Conservation (phyloP, 2,888 invertebrate species). For the Chaetogeoica ovagalla region DNA sequence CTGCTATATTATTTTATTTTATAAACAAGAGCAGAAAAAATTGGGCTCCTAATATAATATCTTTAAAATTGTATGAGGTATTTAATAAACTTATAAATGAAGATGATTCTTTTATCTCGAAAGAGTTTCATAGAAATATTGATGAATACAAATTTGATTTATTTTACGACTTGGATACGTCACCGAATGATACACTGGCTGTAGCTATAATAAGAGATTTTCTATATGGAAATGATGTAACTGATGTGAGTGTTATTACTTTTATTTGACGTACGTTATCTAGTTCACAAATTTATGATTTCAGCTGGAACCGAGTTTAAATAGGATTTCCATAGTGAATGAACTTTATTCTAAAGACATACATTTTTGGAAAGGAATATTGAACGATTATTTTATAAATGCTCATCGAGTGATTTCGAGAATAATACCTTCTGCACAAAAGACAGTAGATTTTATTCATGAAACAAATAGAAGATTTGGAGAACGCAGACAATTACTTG, state of each 20-base stretch:
- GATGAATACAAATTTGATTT: constrained; percentile 72
- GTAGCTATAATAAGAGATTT: constrained; percentile 80
- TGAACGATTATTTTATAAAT: constrained; percentile 71
- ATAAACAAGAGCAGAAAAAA: constrained; percentile 72
- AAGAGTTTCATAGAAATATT: constrained; percentile 72
- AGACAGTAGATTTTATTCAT: constrained; percentile 69
- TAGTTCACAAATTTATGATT: constrained; percentile 14
- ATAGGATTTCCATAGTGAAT: constrained; percentile 68
- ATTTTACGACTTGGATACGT: constrained; percentile 72
- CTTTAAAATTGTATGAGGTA: constrained; percentile 35
- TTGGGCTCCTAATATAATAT: constrained; percentile 62
- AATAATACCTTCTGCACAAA: constrained; percentile 68
- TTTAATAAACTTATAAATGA: constrained; percentile 22
- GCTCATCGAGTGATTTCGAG: constrained; percentile 66
- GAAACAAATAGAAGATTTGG: constrained; percentile 74
- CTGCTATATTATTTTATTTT: constrained; percentile 71
- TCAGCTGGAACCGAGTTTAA: constrained; percentile 71
- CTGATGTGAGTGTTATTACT: constrained; percentile 67
- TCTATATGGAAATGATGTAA: constrained; percentile 74
- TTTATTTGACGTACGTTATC: background rate
- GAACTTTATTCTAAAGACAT: constrained; percentile 67
- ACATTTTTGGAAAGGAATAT: constrained; percentile 73
- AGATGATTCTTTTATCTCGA: constrained; percentile 65
- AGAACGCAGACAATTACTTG: constrained; percentile 68
- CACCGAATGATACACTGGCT: constrained; percentile 76